A percentile compares a stretch with the other conserved stretches of the same genome.
Conservation (phyloP, 1,140 invertebrate genomes). For the Leptinotarsa lineolata region DNA sequence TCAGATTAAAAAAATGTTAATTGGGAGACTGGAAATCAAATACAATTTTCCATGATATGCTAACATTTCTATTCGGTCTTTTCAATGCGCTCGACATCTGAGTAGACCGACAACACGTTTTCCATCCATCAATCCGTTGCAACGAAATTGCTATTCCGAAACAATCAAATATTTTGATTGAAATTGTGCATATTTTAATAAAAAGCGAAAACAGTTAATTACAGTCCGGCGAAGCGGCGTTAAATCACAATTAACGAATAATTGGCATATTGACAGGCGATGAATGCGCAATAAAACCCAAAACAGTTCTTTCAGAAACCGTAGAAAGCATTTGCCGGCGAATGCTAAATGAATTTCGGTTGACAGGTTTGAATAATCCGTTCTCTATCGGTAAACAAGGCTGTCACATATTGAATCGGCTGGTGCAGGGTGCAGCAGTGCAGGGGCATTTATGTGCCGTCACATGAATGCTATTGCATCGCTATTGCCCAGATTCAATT, state of each 20-base stretch:
- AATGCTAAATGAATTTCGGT: conserved; percentile 43
- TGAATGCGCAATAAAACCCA: conserved; percentile 43
- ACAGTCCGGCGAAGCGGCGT: conserved; percentile 29
- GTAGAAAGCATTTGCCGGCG: conserved; percentile 39
- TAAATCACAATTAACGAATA: conserved; percentile 43
- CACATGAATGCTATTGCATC: conserved; percentile 48
- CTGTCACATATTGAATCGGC: conserved; percentile 51
- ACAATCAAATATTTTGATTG: conserved; percentile 19
- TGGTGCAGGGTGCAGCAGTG: conserved; percentile 36
- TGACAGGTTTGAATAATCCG: conserved; percentile 54
- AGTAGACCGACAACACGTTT: not conserved
- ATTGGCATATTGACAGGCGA: conserved; percentile 45
- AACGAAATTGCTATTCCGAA: conserved; percentile 2
- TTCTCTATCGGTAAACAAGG: conserved; percentile 51
- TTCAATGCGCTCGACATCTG: not conserved
- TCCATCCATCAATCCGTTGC: not conserved
- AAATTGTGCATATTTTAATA: conserved; percentile 26
- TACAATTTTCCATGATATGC: too few species aligned
- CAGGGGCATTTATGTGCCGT: conserved; percentile 49
- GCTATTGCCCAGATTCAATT: conserved; percentile 53
- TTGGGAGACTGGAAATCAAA: too few species aligned
- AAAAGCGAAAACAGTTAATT: conserved; percentile 37
- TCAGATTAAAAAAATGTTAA: too few species aligned
- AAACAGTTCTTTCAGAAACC: conserved; percentile 40
- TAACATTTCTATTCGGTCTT: not conserved